Percentiles rank a stretch among this genome's conserved stretches.
Evolutionary conservation across 1,140 invertebrate species (phyloP).

Genomic region (Hermetia illucens): DNA sequence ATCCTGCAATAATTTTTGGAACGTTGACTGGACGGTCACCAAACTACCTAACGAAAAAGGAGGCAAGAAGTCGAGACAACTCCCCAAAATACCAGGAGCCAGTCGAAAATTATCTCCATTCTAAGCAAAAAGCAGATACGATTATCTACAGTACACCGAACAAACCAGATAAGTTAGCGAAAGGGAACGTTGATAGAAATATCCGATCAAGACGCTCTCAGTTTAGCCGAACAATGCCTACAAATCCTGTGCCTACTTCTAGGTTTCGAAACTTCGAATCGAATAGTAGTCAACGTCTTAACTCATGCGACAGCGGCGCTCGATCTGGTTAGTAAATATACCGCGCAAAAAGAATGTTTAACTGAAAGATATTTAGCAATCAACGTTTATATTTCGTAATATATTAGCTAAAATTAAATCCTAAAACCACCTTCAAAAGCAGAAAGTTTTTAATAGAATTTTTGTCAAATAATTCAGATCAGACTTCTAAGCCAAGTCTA

Average conservation of each 20-base stretch:
- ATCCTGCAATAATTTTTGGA: constrained; percentile 24
- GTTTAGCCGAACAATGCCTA: constrained; percentile 12
- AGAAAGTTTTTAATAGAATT: too few species aligned
- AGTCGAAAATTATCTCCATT: not conserved
- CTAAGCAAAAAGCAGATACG: too few species aligned
- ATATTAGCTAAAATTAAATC: too few species aligned
- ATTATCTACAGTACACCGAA: constrained; percentile 15
- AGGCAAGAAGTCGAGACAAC: constrained; percentile 21
- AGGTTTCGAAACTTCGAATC: constrained; percentile 28
- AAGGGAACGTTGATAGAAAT: not conserved
- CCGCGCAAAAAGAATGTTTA: too few species aligned
- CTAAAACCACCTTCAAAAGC: too few species aligned
- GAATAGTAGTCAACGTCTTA: constrained; percentile 21
- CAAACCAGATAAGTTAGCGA: not conserved
- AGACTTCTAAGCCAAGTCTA: too few species aligned
- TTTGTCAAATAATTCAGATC: too few species aligned
- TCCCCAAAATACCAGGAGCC: constrained; percentile 24
- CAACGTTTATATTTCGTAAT: too few species aligned
- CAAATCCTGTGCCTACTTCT: constrained; percentile 13
- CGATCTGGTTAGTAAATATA: constrained; percentile 20
- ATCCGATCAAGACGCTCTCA: constrained; percentile 21
- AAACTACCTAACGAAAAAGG: constrained; percentile 26
- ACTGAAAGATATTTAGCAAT: too few species aligned
- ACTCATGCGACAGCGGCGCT: constrained; percentile 29
- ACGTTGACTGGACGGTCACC: constrained; percentile 26